Conservation (phyloP, 1,140 invertebrate species). For the Drosophila sp. region DNA sequence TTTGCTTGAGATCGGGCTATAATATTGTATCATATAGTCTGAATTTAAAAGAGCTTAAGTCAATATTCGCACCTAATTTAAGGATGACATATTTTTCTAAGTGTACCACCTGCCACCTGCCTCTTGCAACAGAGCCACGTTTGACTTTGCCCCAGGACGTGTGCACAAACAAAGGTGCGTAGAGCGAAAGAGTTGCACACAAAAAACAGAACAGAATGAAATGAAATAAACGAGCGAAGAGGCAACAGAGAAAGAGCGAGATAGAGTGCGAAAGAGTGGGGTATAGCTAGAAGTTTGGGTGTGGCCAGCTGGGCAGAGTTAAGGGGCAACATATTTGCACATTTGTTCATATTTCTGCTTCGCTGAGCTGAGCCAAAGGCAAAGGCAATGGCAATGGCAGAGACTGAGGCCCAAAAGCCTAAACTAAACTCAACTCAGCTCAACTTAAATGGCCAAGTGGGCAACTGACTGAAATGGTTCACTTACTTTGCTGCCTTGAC, state of each 20-base stretch:
- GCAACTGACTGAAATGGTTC: slow-evolving; percentile 30
- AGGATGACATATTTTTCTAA: no score
- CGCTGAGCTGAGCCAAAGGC: slow-evolving; percentile 47
- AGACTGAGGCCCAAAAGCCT: slow-evolving; percentile 7
- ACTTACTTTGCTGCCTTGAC: slow-evolving; percentile 16
- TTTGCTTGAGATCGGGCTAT: no score
- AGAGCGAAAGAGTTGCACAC: slow-evolving; percentile 51
- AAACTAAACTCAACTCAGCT: slow-evolving; percentile 1
- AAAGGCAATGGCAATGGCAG: slow-evolving; percentile 2
- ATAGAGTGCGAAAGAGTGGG: slow-evolving; percentile 1
- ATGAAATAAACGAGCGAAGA: slow-evolving; percentile 22
- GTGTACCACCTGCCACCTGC: neutral
- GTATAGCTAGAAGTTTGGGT: slow-evolving; percentile 23
- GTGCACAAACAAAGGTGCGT: slow-evolving; percentile 70
- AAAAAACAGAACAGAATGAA: slow-evolving; percentile 35
- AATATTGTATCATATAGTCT: no score
- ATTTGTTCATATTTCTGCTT: slow-evolving; percentile 81
- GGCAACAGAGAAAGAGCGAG: neutral
- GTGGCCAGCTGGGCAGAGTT: slow-evolving; percentile 20
- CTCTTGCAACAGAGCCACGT: slow-evolving; percentile 4
- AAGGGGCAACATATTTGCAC: slow-evolving; percentile 72
- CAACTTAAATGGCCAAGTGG: slow-evolving; percentile 36
- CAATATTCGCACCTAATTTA: no score
- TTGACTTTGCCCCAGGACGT: slow-evolving; percentile 38
- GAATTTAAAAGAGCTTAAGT: no score